Base-by-base conservation (phyloP, 1,140 invertebrate genomes). In the Paracyclopina nana region DNA sequence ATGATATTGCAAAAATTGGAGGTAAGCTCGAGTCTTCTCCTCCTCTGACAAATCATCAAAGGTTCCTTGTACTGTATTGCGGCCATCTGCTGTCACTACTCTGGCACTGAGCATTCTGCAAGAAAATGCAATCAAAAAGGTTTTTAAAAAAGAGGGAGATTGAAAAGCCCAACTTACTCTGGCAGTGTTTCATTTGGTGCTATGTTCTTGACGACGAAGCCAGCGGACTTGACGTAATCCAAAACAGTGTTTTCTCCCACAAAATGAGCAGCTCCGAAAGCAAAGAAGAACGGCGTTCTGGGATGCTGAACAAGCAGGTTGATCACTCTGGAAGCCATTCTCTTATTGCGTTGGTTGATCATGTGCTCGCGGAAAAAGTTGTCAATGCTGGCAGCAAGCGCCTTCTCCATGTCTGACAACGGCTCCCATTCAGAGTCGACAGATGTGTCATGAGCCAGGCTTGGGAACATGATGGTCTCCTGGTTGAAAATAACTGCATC, bases 211-310 rank as follows among this genome's bases (percentile, higher is more conserved):
- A 70, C 57, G 43, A 59, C 55, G 55, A 62, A 63, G 11, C 67
- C 67, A 9, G 58, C 54, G 14, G 57, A 55, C 52, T 58, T 55
- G 22, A 71, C 56, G 44, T 64, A 59, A 50, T 71, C 65, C 52
- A 71, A 57, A 31, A 72, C 62, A 24, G 68, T 68, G 53, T 69
- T 58, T 55, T 70, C 68, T 6, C 70, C 70, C 28, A 71, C 53
- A 60, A 70, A 71, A 58, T 70, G 69, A 44, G 64, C 70, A 55
- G 70, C 70, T 51, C 71, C 71, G 56, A 73, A 72, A 34, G 70
- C 71, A 58, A 73, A 73, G 60, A 73, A 73, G 56, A 71, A 70
- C 51, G 63, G 70, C 54, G 67, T 61, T n/a, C 65, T 54, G 0
- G 70, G 69, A 57, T 71, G 57, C 22, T 59, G 55, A 26, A 61